A percentile compares a stretch with the other conserved stretches of the same genome.
These are phyloP conservation scores for Archilochus colubris DNA, from an alignment of 2,113 vertebrate species.

Conservation along the genomic window DNA sequence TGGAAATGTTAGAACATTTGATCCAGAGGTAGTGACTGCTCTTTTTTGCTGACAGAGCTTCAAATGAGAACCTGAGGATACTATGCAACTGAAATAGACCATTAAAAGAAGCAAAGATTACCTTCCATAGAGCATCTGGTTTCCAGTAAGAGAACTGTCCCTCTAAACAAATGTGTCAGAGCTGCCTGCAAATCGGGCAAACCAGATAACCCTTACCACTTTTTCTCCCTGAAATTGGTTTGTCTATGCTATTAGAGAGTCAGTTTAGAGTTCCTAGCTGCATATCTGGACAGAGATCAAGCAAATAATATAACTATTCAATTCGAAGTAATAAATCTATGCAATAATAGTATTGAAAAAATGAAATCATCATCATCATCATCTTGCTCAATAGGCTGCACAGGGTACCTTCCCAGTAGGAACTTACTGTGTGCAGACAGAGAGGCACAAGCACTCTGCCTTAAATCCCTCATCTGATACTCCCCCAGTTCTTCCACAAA, in stretches of 20 bases:
- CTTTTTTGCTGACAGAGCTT: neutral
- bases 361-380: neutral
- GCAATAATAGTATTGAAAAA: neutral
- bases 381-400: neutral
- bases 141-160: neutral
- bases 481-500: neutral
- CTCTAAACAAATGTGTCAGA: neutral
- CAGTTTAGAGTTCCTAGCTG: neutral
- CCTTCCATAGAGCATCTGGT: neutral
- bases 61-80: neutral
- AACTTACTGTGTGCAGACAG: fast-evolving
- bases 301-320: neutral
- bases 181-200: constrained; percentile 17
- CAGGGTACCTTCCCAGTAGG: fast-evolving
- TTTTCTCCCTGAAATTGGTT: neutral
- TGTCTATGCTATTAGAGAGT: neutral
- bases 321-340: neutral
- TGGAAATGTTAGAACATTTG: neutral
- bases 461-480: neutral
- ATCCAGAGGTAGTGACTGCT: neutral
- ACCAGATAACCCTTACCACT: neutral
- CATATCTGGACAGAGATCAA: neutral
- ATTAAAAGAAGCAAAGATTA: constrained; percentile 11
- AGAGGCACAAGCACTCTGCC: neutral
- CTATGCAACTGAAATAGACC: neutral